A percentile compares a stretch with the other conserved stretches of the same genome.
Evolutionary conservation across 2,113 vertebrate species (phyloP).

Genomic region (Nibea albiflora): DNA sequence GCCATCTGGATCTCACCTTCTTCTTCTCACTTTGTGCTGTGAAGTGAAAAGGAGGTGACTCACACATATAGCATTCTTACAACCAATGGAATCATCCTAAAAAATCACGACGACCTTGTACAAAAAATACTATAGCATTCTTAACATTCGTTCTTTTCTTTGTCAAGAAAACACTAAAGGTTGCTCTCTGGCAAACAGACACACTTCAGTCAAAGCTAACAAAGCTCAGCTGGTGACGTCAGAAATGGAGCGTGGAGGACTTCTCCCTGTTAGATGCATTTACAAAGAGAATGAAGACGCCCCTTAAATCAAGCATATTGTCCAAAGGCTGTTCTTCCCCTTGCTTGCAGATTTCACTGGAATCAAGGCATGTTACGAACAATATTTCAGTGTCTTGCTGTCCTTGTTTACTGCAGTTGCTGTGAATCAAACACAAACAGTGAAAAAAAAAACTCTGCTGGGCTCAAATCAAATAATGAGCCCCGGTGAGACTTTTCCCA

Average conservation of each 20-base stretch:
- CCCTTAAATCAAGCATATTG: neutral
- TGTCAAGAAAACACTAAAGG: neutral
- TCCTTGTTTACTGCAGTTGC: neutral
- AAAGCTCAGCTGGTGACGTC: constrained; percentile 6
- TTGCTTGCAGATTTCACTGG: neutral
- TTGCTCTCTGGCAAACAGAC: neutral
- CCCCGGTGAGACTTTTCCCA: constrained; percentile 9
- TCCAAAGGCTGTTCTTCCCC: neutral
- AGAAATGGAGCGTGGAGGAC: constrained; percentile 9
- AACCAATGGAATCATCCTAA: neutral
- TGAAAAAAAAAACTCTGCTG: neutral
- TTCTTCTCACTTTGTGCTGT: constrained; percentile 13
- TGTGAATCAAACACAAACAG: constrained; percentile 4
- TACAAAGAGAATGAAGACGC: constrained; percentile 9
- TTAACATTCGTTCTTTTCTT: constrained; percentile 7
- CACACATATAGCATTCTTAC: neutral
- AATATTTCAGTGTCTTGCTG: neutral
- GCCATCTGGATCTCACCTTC: constrained; percentile 11
- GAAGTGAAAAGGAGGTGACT: constrained; percentile 17
- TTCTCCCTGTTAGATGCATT: constrained; percentile 10
- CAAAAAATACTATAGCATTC: constrained; percentile 7
- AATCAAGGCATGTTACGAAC: neutral
- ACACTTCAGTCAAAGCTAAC: neutral
- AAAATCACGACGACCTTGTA: neutral
- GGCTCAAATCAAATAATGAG: constrained; percentile 21